A percentile compares a stretch with the other conserved stretches of the same genome.
Evolutionary conservation across 2,113 vertebrate species (phyloP).

Genomic region (Nyctibius bracteatus): DNA sequence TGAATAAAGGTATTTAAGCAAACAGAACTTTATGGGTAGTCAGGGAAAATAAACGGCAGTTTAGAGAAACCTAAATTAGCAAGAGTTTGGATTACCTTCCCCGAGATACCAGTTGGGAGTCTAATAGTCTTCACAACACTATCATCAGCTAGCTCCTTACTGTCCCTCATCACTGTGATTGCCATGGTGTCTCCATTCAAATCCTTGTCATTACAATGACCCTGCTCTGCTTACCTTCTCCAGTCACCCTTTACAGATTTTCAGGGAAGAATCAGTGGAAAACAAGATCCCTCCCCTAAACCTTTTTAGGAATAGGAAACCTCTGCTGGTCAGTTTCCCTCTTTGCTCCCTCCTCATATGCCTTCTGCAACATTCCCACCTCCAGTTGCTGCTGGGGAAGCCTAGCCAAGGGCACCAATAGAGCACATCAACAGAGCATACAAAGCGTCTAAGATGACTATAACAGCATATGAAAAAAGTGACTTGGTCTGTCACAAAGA

Average conservation of each 20-base stretch:
- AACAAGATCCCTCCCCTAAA: neutral
- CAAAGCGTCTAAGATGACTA: rapidly evolving
- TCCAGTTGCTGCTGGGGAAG: rapidly evolving
- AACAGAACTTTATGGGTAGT: neutral
- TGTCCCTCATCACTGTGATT: neutral
- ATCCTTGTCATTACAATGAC: neutral
- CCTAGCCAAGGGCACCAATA: neutral
- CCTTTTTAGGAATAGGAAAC: neutral
- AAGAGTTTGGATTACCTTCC: neutral
- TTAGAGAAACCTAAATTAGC: neutral
- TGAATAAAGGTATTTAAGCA: neutral
- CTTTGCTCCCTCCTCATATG: neutral
- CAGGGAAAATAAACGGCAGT: neutral
- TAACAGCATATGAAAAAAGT: neutral
- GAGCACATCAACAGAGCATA: neutral
- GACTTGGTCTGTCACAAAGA: neutral
- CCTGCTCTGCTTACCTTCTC: neutral
- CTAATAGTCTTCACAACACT: neutral
- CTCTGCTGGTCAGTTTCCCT: neutral
- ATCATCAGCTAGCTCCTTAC: neutral
- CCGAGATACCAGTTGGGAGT: neutral
- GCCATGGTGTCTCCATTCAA: neutral
- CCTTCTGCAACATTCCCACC: neutral
- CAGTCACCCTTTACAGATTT: neutral
- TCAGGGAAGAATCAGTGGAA: neutral